A percentile compares a stretch with the other conserved stretches of the same genome.
Conservation (phyloP, 1,140 invertebrate genomes). For the Orussus abietinus region DNA sequence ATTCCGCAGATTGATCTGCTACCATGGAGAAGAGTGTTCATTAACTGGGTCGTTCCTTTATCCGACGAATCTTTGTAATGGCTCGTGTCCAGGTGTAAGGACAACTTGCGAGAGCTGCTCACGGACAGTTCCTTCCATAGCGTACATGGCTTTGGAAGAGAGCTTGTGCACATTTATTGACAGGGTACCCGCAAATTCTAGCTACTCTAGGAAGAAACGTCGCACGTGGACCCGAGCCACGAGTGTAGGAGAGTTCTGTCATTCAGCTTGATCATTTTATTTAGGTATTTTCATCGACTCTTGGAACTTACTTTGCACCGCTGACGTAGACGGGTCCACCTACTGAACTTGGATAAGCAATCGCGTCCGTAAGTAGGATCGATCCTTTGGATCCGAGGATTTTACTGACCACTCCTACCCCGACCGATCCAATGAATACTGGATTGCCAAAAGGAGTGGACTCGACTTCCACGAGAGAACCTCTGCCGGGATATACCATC, state of each 20-base stretch:
- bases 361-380: constrained; percentile 58
- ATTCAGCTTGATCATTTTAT: too few species aligned
- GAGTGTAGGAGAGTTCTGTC: too few species aligned
- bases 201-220: too few species aligned
- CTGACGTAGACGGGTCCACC: constrained; percentile 57
- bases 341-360: constrained; percentile 57
- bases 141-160: too few species aligned
- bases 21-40: constrained; percentile 20
- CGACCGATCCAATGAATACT: constrained; percentile 56
- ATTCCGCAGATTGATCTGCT: constrained; percentile 44
- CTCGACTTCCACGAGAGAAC: constrained; percentile 44
- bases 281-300: not conserved
- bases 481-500: constrained; percentile 24
- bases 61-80: too few species aligned
- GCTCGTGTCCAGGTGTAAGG: too few species aligned
- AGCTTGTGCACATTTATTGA: too few species aligned
- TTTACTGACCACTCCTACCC: constrained; percentile 57
- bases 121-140: too few species aligned
- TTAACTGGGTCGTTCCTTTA: too few species aligned
- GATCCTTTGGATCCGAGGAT: constrained; percentile 53
- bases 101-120: too few species aligned
- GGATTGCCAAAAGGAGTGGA: constrained; percentile 57
- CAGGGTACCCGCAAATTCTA: too few species aligned
- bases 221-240: too few species aligned
- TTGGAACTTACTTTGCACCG: constrained; percentile 22